These are phyloP conservation scores for Odocoileus hemionus DNA, from an alignment of 2,113 vertebrate species.

Conservation along the genomic window DNA sequence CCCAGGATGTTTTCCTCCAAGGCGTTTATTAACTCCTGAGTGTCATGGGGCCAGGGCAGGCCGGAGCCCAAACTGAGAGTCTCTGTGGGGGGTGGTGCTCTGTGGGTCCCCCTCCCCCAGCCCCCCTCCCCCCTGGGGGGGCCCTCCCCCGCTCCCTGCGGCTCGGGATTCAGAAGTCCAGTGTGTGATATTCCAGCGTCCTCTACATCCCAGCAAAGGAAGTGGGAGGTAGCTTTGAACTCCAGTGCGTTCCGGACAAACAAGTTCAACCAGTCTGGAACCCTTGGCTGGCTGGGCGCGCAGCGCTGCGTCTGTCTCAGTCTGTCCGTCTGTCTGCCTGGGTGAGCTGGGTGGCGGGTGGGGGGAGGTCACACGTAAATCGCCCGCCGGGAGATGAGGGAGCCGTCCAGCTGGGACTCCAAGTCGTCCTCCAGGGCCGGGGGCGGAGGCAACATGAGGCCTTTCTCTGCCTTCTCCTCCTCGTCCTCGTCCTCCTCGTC, in stretches of 20 bases:
- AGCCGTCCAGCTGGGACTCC: slow-evolving; percentile 93
- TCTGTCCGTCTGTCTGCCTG: neutral
- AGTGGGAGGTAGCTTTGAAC: neutral
- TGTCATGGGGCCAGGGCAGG: slow-evolving; percentile 16
- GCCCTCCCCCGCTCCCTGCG: neutral
- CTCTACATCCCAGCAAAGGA: neutral
- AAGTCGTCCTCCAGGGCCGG: slow-evolving; percentile 88
- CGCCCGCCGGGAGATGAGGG: slow-evolving; percentile 91
- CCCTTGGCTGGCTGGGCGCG: neutral
- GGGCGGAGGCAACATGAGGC: slow-evolving; percentile 72
- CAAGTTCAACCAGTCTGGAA: slow-evolving; percentile 32
- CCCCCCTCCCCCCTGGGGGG: rapidly evolving
- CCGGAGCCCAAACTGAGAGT: slow-evolving; percentile 17
- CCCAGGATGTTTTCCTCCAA: slow-evolving; percentile 44
- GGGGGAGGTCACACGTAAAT: slow-evolving; percentile 86
- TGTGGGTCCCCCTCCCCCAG: neutral
- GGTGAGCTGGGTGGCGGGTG: neutral
- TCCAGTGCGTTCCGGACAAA: neutral
- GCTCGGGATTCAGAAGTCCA: slow-evolving; percentile 30
- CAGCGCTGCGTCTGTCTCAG: neutral
- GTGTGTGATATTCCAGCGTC: neutral
- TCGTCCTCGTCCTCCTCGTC: slow-evolving; percentile 74
- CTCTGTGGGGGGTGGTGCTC: neutral
- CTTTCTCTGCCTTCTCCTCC: slow-evolving; percentile 84
- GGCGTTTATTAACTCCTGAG: slow-evolving; percentile 72